Conservation (phyloP, 2,113 vertebrate genomes). For the Notothenia coriiceps region DNA sequence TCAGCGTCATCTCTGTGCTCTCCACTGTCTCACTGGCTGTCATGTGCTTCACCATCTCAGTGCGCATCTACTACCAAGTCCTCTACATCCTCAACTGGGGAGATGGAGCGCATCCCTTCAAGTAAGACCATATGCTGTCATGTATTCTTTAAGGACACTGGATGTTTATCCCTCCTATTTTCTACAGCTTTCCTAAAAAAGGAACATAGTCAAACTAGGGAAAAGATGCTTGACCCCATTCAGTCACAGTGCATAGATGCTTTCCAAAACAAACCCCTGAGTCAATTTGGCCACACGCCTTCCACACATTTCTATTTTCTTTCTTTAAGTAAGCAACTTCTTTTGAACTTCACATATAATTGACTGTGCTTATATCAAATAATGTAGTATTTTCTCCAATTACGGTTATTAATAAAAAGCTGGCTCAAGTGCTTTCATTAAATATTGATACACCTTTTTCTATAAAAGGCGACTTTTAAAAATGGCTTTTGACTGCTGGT, state of each 20-base stretch:
- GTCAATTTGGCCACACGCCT: constrained; percentile 4
- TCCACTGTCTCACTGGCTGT: constrained; percentile 86
- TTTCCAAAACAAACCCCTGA: not conserved
- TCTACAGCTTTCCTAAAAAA: not conserved
- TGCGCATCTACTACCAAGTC: constrained; percentile 88
- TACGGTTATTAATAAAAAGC: not conserved
- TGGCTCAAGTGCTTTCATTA: not conserved
- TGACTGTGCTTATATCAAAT: not conserved
- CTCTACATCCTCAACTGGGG: constrained; percentile 85
- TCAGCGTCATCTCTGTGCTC: constrained; percentile 90
- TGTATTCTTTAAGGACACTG: not conserved
- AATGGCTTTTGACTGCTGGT: not conserved
- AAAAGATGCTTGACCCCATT: not conserved
- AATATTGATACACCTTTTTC: not conserved
- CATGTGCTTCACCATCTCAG: constrained; percentile 88
- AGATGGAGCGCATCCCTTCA: constrained; percentile 87
- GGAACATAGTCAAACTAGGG: not conserved
- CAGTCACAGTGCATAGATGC: constrained; percentile 1
- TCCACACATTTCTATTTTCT: not conserved
- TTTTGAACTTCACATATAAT: not conserved
- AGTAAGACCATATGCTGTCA: constrained; percentile 81
- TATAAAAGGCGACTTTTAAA: not conserved
- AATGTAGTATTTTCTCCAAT: not conserved
- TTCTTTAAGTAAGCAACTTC: not conserved
- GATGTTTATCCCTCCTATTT: not conserved